These are phyloP conservation scores for Thalassaphorura encarpata DNA, from an alignment of 1,140 invertebrate species.

Conservation along the genomic window DNA sequence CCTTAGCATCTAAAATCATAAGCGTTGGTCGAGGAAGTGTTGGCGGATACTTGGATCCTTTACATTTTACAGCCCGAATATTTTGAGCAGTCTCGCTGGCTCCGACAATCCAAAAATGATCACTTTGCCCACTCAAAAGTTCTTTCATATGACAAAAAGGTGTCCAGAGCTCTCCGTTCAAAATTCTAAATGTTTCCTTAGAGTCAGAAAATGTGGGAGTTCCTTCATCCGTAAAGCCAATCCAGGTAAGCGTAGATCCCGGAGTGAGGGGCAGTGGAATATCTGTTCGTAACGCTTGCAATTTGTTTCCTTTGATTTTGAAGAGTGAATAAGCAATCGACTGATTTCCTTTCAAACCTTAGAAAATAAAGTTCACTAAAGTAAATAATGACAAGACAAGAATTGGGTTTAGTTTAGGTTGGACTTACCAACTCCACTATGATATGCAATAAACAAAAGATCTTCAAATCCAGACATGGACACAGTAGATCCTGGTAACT, in stretches of 20 bases:
- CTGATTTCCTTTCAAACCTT: slow-evolving; percentile 40
- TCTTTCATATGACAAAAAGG: slow-evolving; percentile 61
- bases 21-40: slow-evolving; percentile 74
- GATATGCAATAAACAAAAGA: slow-evolving; percentile 66
- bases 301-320: slow-evolving; percentile 32
- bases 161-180: slow-evolving; percentile 54
- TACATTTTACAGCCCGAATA: slow-evolving; percentile 71
- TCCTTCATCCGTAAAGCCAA: slow-evolving; percentile 70
- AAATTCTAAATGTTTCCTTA: slow-evolving; percentile 54
- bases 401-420: too few relatives aligned
- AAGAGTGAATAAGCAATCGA: slow-evolving; percentile 39
- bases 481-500: slow-evolving; percentile 59
- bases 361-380: not conserved
- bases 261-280: slow-evolving; percentile 56
- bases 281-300: slow-evolving; percentile 33
- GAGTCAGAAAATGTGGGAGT: slow-evolving; percentile 58
- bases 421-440: slow-evolving; percentile 48
- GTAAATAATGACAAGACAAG: not conserved
- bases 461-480: slow-evolving; percentile 56
- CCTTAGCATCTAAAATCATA: slow-evolving; percentile 54
- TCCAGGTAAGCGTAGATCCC: slow-evolving; percentile 60
- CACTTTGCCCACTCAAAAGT: slow-evolving; percentile 47
- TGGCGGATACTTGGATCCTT: slow-evolving; percentile 73
- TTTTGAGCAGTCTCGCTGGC: slow-evolving; percentile 63
- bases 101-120: slow-evolving; percentile 71